phyloP scores from a whole-genome alignment of 2,888 invertebrate genomes.

The Terebella lapidaria region DNA sequence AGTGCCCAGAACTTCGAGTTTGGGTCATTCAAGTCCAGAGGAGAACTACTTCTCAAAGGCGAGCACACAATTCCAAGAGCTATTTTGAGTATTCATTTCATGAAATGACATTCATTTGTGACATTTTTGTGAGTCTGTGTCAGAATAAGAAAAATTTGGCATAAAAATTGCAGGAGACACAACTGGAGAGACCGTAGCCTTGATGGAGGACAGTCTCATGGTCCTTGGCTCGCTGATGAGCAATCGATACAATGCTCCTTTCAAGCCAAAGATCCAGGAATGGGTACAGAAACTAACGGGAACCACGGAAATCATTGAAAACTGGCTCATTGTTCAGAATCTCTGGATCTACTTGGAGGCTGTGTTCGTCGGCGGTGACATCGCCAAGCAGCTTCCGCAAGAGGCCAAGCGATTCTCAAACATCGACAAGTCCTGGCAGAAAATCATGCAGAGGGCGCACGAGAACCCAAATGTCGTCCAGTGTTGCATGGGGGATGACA shows the following conservation, averaged over 20 bases:
- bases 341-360: conserved; percentile 98
- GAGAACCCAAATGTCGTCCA: conserved; percentile 93
- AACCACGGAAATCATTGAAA: conserved; percentile 91
- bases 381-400: conserved; percentile 87
- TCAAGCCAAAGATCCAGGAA: conserved; percentile 92
- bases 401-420: conserved; percentile 59
- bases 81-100: too few species aligned
- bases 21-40: conserved; percentile 88
- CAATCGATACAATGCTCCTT: conserved; percentile 89
- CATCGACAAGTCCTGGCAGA: conserved; percentile 98
- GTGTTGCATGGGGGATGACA: conserved; percentile 93
- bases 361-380: conserved; percentile 96
- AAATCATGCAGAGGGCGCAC: conserved; percentile 81
- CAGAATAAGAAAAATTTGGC: too few species aligned
- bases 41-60: conserved; percentile 78
- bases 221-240: conserved; percentile 86
- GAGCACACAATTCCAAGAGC: conserved; percentile 3
- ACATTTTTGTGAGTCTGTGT: too few species aligned
- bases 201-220: conserved; percentile 94
- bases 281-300: conserved; percentile 93
- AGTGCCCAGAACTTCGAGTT: conserved; percentile 82
- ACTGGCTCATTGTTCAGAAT: conserved; percentile 96
- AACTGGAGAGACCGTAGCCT: conserved; percentile 90
- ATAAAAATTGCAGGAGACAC: conserved; percentile 82
- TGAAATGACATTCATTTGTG: neutral